Conservation (phyloP, 2,888 invertebrate species). For the Eupithecia vulgata region DNA sequence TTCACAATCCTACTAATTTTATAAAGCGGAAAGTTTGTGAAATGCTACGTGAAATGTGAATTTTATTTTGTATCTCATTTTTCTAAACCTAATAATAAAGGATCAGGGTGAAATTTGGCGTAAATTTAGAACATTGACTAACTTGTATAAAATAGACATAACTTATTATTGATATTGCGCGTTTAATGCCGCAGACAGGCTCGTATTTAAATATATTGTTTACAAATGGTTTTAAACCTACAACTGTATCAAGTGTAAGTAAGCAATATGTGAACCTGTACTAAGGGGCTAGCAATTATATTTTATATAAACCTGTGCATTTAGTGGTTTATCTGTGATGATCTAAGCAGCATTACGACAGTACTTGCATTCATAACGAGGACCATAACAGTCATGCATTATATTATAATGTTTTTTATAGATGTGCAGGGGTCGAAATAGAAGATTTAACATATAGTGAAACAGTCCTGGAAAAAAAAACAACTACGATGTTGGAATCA, state of each 20-base stretch:
- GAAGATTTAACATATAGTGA: constrained; percentile 49
- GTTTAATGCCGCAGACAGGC: too few species aligned
- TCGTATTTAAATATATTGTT: neutral
- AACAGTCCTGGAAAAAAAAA: constrained; percentile 40
- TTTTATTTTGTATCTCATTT: too few species aligned
- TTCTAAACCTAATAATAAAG: too few species aligned
- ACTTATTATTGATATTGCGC: too few species aligned
- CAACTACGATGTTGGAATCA: constrained; percentile 44
- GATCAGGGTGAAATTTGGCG: too few species aligned
- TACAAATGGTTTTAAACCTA: neutral
- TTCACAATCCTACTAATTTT: neutral
- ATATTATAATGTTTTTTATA: constrained; percentile 6
- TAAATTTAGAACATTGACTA: too few species aligned
- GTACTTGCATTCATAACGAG: neutral
- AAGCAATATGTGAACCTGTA: neutral
- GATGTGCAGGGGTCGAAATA: constrained; percentile 56
- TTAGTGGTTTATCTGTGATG: too few species aligned
- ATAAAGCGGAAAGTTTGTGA: too few species aligned
- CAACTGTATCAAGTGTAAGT: neutral
- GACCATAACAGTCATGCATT: neutral
- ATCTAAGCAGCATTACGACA: neutral
- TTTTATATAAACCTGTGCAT: neutral
- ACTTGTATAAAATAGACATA: too few species aligned
- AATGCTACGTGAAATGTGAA: too few species aligned
- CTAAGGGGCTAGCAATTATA: neutral